These are phyloP conservation scores for Hydropsyche tenuis DNA, from an alignment of 1,140 invertebrate genomes.

Conservation along the genomic window DNA sequence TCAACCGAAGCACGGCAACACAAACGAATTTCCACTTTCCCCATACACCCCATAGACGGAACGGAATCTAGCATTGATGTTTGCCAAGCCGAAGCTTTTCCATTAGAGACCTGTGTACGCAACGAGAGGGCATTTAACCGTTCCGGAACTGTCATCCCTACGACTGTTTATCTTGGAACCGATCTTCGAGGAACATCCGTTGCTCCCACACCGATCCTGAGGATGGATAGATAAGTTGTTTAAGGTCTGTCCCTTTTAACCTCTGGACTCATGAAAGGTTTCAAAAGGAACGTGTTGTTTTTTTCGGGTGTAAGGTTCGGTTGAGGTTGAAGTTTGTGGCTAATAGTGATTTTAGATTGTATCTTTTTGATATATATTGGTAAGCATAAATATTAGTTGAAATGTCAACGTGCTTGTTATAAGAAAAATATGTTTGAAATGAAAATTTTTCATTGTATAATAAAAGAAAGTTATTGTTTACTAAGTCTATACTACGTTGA, in stretches of 20 bases:
- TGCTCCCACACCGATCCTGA: not conserved
- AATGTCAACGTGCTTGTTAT: not conserved
- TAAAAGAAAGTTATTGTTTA: too few relatives aligned
- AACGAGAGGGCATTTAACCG: conserved; percentile 35
- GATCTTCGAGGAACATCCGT: conserved; percentile 35
- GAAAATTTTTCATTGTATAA: too few relatives aligned
- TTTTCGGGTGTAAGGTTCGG: too few relatives aligned
- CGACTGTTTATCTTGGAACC: conserved; percentile 41
- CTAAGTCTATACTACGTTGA: too few relatives aligned
- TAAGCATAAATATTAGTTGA: not conserved
- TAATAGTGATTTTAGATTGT: too few relatives aligned
- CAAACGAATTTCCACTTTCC: too few relatives aligned
- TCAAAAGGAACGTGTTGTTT: not conserved
- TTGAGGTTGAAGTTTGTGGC: too few relatives aligned
- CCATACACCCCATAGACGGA: too few relatives aligned
- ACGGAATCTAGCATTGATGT: not conserved
- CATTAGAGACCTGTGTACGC: conserved; percentile 11
- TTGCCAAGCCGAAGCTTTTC: conserved; percentile 18
- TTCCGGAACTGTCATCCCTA: conserved; percentile 29
- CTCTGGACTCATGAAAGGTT: not conserved
- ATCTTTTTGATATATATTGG: not conserved
- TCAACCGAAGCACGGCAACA: too few relatives aligned
- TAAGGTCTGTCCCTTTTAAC: conserved; percentile 36
- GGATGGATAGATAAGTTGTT: conserved; percentile 41
- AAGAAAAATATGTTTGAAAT: too few relatives aligned